phyloP scores from a whole-genome alignment of 2,888 invertebrate species.

The Vesta saturnalis region DNA sequence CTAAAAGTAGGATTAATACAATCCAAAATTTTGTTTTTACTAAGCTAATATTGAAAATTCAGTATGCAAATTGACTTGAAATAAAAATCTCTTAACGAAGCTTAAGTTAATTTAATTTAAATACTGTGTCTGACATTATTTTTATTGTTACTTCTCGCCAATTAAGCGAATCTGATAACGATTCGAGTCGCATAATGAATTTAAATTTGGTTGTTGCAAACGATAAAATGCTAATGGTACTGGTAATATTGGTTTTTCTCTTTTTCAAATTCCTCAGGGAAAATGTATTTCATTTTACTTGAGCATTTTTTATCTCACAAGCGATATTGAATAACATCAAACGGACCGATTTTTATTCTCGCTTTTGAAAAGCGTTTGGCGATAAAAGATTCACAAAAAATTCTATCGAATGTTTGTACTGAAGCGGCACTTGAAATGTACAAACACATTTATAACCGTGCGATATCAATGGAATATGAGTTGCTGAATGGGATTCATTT shows the following conservation, averaged over 20 bases:
- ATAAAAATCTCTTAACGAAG: slow-evolving; percentile 22
- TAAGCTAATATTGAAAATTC: slow-evolving; percentile 8
- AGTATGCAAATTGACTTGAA: slow-evolving; percentile 17
- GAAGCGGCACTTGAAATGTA: slow-evolving; percentile 25
- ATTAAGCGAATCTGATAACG: slow-evolving; percentile 31
- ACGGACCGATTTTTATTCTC: slow-evolving; percentile 27
- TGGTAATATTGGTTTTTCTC: slow-evolving; percentile 14
- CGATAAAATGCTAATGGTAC: slow-evolving; percentile 38
- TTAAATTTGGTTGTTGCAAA: slow-evolving; percentile 23
- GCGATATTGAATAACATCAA: slow-evolving; percentile 22
- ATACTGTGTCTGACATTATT: slow-evolving; percentile 26
- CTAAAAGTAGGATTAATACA: too few relatives aligned
- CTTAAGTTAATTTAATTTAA: slow-evolving; percentile 23
- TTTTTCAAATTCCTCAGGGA: slow-evolving; percentile 16
- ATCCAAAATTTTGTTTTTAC: too few relatives aligned
- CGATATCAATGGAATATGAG: slow-evolving; percentile 10
- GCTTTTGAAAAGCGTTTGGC: slow-evolving; percentile 21
- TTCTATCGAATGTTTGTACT: slow-evolving; percentile 3
- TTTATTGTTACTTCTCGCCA: slow-evolving; percentile 32
- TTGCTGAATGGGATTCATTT: slow-evolving; percentile 19
- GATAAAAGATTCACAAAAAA: slow-evolving; percentile 29
- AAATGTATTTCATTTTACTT: slow-evolving; percentile 5
- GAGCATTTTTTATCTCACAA: neutral
- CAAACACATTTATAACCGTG: slow-evolving; percentile 17
- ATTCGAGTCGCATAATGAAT: slow-evolving; percentile 31